A percentile compares a stretch with the other conserved stretches of the same genome.
These are phyloP conservation scores for Ondatra zibethicus DNA, from an alignment of 2,113 vertebrate species.

Conservation along the genomic window DNA sequence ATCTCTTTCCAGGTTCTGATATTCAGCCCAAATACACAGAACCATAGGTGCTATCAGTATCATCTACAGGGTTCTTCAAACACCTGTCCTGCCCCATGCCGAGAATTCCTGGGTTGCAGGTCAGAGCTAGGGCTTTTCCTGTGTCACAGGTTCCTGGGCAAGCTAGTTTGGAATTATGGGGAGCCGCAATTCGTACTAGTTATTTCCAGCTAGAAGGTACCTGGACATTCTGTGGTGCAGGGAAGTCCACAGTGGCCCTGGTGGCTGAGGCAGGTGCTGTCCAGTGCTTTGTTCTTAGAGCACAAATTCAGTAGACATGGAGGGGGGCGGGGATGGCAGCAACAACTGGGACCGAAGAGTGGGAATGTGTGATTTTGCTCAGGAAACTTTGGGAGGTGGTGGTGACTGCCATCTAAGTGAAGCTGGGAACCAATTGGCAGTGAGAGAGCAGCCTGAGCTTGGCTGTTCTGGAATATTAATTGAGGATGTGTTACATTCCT, in stretches of 20 bases:
- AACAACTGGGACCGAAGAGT: background rate
- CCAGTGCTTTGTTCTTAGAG: background rate
- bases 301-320: background rate
- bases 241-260: background rate
- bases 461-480: background rate
- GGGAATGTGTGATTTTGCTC: background rate
- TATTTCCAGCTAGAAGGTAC: background rate
- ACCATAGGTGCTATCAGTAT: background rate
- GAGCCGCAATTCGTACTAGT: too few relatives aligned
- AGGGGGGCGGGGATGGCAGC: background rate
- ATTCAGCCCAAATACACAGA: background rate
- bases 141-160: background rate
- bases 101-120: background rate
- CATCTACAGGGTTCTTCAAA: background rate
- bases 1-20: background rate
- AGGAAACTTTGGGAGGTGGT: background rate
- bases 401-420: background rate
- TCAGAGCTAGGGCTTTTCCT: background rate
- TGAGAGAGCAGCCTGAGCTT: too few relatives aligned
- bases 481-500: background rate
- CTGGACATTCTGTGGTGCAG: background rate
- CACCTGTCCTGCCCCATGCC: too few relatives aligned
- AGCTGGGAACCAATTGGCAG: background rate
- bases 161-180: background rate
- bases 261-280: too few relatives aligned